A percentile compares a stretch with the other conserved stretches of the same genome.
Evolutionary conservation across 2,113 vertebrate species (phyloP).

Genomic region (Artemisiospiza belli): DNA sequence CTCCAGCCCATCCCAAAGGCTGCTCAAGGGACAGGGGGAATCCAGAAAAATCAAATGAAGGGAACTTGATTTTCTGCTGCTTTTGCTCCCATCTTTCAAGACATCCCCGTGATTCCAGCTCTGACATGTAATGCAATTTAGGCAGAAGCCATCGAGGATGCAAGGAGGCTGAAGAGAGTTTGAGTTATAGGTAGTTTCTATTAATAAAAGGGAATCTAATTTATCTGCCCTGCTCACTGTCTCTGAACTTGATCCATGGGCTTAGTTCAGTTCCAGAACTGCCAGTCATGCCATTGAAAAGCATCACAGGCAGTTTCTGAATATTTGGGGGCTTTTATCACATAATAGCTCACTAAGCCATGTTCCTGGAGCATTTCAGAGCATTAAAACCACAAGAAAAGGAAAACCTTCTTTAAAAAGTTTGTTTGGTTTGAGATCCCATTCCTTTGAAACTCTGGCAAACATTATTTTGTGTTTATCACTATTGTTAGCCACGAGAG

Average conservation of each 20-base stretch:
- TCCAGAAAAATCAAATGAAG: background rate
- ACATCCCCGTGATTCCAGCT: background rate
- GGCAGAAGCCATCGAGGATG: background rate
- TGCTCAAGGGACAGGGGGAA: background rate
- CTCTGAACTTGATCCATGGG: background rate
- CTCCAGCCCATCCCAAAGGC: background rate
- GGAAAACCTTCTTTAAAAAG: background rate
- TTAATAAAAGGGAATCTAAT: slow-evolving; percentile 42
- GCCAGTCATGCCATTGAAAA: background rate
- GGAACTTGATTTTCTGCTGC: background rate
- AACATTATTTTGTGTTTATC: background rate
- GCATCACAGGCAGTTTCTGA: background rate
- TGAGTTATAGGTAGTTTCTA: slow-evolving; percentile 32
- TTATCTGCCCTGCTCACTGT: background rate
- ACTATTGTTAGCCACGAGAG: background rate
- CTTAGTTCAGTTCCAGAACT: background rate
- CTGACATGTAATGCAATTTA: background rate
- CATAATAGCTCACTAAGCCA: background rate
- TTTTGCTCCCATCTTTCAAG: background rate
- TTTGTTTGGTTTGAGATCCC: background rate
- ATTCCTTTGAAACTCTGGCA: background rate
- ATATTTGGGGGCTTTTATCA: background rate
- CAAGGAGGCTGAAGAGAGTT: background rate
- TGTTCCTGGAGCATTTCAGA: background rate
- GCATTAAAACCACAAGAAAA: background rate